Conservation (phyloP, 2,888 invertebrate genomes). For the Malacosoma neustria region DNA sequence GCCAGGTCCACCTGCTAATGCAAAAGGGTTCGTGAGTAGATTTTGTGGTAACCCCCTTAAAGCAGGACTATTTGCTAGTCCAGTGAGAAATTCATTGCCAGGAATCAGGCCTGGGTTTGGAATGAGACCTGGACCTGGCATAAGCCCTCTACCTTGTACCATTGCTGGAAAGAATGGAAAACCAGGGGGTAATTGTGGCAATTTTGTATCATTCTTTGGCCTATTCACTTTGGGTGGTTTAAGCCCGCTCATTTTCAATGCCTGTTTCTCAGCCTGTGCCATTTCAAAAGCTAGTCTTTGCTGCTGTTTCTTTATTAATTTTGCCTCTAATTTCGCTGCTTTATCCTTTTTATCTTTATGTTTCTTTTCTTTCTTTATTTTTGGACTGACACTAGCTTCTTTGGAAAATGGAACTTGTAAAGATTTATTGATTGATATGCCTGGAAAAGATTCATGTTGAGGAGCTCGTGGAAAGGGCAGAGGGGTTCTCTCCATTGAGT, state of each 20-base stretch:
- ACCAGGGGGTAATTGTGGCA: conserved; percentile 55
- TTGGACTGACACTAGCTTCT: conserved; percentile 72
- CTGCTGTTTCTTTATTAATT: conserved; percentile 61
- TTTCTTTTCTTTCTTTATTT: conserved; percentile 75
- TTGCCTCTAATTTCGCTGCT: conserved; percentile 58
- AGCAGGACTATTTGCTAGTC: conserved; percentile 60
- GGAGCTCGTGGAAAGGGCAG: conserved; percentile 28
- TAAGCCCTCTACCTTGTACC: conserved; percentile 68
- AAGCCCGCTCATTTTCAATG: conserved; percentile 39
- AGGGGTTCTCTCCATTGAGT: conserved; percentile 51
- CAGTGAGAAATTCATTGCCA: conserved; percentile 52
- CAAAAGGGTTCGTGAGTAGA: conserved; percentile 68
- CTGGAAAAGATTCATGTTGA: conserved; percentile 36
- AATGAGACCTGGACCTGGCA: conserved; percentile 69
- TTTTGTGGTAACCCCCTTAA: conserved; percentile 52
- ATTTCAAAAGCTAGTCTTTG: conserved; percentile 59
- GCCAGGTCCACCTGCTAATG: conserved; percentile 74
- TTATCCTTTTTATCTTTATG: conserved; percentile 70
- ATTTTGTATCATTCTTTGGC: conserved; percentile 55
- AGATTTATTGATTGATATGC: conserved; percentile 59
- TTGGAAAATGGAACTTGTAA: conserved; percentile 63
- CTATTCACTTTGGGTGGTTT: conserved; percentile 53
- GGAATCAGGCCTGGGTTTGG: conserved; percentile 66
- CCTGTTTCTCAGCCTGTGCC: conserved; percentile 51
- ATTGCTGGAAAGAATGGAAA: conserved; percentile 63